Evolutionary conservation across 2,797 vertebrate genomes (phyloP).

Genomic region (Loris lydekkerianus): DNA sequence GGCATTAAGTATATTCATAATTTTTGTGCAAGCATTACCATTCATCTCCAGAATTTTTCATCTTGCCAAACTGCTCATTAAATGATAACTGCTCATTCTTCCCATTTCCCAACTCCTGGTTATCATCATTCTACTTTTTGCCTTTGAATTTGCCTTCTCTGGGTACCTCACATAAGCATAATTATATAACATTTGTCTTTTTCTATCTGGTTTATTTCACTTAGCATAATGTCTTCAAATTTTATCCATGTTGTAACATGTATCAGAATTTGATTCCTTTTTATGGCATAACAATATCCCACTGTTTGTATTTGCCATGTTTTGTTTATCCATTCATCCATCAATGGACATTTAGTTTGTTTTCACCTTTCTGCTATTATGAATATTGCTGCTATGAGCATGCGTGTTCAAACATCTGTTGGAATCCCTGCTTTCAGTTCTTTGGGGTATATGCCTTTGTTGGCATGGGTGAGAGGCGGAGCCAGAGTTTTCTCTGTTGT

Average conservation of each 20-base stretch:
- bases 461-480: background rate
- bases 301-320: background rate
- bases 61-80: background rate
- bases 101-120: background rate
- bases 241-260: background rate
- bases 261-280: background rate
- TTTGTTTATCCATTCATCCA: background rate
- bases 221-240: background rate
- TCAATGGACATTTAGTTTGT: background rate
- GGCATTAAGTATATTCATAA: background rate
- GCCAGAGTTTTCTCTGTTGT: background rate
- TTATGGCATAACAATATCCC: background rate
- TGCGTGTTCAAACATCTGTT: background rate
- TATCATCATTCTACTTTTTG: background rate
- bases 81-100: background rate
- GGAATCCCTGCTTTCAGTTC: background rate
- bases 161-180: background rate
- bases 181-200: background rate
- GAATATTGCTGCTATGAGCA: background rate
- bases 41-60: background rate
- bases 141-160: conserved; percentile 6
- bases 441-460: background rate
- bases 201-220: background rate
- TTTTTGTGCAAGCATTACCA: background rate
- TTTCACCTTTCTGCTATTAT: conserved; percentile 22